Percentiles rank a stretch among this genome's conserved stretches.
These are phyloP conservation scores for Phyllostomus hastatus DNA, from an alignment of 2,113 vertebrate species.

Conservation along the genomic window DNA sequence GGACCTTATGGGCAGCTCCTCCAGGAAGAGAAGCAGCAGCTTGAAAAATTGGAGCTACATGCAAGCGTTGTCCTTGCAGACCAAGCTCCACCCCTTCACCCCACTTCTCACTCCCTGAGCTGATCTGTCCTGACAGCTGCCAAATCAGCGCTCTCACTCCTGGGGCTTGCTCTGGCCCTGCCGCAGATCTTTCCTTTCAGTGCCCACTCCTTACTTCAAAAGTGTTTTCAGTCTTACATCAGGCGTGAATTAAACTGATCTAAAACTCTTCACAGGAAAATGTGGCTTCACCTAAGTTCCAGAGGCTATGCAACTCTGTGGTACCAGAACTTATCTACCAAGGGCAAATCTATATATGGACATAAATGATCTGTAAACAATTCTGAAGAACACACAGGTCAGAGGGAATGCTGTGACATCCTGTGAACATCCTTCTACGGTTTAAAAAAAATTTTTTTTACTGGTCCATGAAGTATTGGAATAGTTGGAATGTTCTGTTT, in stretches of 20 bases:
- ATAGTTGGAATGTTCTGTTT: neutral
- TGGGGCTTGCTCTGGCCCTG: neutral
- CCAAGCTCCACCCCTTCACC: slow-evolving; percentile 27
- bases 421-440: neutral
- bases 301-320: neutral
- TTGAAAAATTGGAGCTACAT: neutral
- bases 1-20: neutral
- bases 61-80: slow-evolving; percentile 32
- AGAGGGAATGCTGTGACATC: neutral
- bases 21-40: neutral
- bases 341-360: neutral
- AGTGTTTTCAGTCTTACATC: neutral
- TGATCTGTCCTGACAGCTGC: slow-evolving; percentile 61
- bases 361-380: neutral
- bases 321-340: neutral
- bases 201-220: neutral
- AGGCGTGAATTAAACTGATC: neutral
- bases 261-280: neutral
- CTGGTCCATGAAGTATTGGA: neutral
- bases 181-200: neutral
- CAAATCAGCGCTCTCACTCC: slow-evolving; percentile 30
- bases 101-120: neutral
- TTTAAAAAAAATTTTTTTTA: neutral
- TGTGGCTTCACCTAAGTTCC: neutral
- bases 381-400: neutral